These are phyloP conservation scores for Hemaris fuciformis DNA, from an alignment of 2,888 invertebrate genomes.

Conservation along the genomic window DNA sequence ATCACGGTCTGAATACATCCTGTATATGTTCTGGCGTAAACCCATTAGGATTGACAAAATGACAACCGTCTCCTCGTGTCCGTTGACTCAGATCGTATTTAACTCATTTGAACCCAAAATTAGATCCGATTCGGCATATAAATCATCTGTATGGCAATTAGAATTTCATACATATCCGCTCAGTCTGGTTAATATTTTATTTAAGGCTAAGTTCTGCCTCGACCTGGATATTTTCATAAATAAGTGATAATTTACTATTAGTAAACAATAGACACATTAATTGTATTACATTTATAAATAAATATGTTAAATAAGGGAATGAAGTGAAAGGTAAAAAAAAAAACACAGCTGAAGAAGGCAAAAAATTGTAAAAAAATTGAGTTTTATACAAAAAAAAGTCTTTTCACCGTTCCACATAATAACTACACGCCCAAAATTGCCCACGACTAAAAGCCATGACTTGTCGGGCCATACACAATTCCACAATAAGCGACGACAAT, in stretches of 20 bases:
- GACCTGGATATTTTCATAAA: background rate
- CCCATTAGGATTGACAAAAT: background rate
- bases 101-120: constrained; percentile 40
- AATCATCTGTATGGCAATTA: constrained; percentile 33
- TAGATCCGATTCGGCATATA: constrained; percentile 47
- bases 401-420: background rate
- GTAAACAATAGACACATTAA: too few relatives aligned
- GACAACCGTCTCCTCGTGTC: background rate
- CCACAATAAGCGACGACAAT: background rate
- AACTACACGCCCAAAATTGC: background rate
- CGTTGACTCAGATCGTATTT: constrained; percentile 35
- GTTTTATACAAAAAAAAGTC: background rate
- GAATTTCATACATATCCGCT: constrained; percentile 53
- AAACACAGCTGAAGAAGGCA: too few relatives aligned
- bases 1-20: too few relatives aligned
- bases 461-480: background rate
- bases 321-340: too few relatives aligned
- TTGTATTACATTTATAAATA: too few relatives aligned
- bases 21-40: background rate
- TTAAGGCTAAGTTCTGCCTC: background rate
- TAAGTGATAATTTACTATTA: too few relatives aligned
- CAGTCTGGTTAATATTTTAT: constrained; percentile 14
- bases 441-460: background rate
- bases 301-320: too few relatives aligned
- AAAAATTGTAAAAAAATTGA: too few relatives aligned